Conservation (phyloP, 2,797 vertebrate species). For the Pseudomugil gertrudae region DNA sequence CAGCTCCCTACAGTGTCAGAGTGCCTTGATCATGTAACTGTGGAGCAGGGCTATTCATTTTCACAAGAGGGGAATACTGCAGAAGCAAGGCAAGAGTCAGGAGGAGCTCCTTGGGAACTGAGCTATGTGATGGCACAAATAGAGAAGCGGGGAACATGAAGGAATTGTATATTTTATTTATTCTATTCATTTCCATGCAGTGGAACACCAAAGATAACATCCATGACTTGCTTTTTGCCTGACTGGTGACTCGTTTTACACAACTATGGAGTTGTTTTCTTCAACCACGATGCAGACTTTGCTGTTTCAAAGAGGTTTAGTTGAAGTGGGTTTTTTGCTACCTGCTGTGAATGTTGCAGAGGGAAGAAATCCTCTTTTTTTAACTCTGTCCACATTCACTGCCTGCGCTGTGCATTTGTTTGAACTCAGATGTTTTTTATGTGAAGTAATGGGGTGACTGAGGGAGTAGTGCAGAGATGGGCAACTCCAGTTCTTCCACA, state of each 20-base stretch:
- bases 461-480: constrained; percentile 43
- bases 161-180: constrained; percentile 50
- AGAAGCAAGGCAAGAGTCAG: constrained; percentile 38
- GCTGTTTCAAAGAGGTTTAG: constrained; percentile 48
- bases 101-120: constrained; percentile 57
- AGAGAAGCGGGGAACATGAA: constrained; percentile 26
- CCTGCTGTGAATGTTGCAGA: constrained; percentile 55
- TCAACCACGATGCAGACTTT: constrained; percentile 37
- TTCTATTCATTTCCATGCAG: constrained; percentile 32
- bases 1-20: constrained; percentile 58
- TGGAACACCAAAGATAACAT: constrained; percentile 25
- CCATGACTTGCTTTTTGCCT: constrained; percentile 19
- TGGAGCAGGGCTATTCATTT: constrained; percentile 61
- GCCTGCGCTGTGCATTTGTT: constrained; percentile 38
- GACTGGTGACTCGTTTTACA: constrained; percentile 36
- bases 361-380: constrained; percentile 58
- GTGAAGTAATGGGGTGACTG: constrained; percentile 63
- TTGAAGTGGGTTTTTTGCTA: constrained; percentile 45
- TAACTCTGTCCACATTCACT: constrained; percentile 36
- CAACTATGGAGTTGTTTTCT: constrained; percentile 49
- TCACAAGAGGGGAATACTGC: constrained; percentile 58
- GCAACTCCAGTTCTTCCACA: too few species aligned
- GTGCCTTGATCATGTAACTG: constrained; percentile 54
- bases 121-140: constrained; percentile 42
- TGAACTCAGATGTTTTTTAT: constrained; percentile 36